A percentile compares a stretch with the other conserved stretches of the same genome.
These are phyloP conservation scores for Drosophila insularis DNA, from an alignment of 1,140 invertebrate species.

Conservation along the genomic window DNA sequence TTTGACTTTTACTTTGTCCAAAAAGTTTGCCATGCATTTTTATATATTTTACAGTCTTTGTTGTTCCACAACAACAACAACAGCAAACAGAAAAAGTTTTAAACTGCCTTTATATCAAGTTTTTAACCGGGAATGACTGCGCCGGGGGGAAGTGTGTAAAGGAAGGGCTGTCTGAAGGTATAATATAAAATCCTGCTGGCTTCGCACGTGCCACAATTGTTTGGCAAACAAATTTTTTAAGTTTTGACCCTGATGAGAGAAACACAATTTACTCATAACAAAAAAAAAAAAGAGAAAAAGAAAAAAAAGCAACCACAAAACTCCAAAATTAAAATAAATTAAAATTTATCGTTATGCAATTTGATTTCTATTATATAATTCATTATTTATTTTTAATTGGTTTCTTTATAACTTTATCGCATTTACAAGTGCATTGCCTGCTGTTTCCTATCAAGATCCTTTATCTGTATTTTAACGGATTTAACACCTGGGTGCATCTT, in stretches of 20 bases:
- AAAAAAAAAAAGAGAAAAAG: neutral
- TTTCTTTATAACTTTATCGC: neutral
- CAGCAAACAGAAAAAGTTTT: conserved; percentile 40
- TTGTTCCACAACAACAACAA: neutral
- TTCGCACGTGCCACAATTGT: conserved; percentile 51
- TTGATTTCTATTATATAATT: neutral
- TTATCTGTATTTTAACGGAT: neutral
- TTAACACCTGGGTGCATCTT: neutral
- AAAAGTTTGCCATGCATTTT: conserved; percentile 47
- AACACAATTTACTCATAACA: conserved; percentile 1
- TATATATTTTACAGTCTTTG: conserved; percentile 14
- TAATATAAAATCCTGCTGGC: conserved; percentile 6
- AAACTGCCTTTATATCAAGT: conserved; percentile 48
- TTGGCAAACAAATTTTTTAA: conserved; percentile 42
- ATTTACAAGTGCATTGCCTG: neutral
- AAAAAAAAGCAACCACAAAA: neutral
- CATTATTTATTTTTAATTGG: conserved; percentile 2
- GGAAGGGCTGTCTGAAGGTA: neutral
- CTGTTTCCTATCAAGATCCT: conserved; percentile 2
- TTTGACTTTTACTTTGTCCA: conserved; percentile 41
- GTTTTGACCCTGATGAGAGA: conserved; percentile 7
- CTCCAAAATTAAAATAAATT: neutral
- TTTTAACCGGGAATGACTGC: conserved; percentile 4
- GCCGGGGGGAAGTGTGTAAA: neutral
- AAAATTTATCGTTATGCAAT: neutral